Base-by-base conservation (phyloP, 2,113 vertebrate genomes). In the Rhinolophus ferrumequinum region DNA sequence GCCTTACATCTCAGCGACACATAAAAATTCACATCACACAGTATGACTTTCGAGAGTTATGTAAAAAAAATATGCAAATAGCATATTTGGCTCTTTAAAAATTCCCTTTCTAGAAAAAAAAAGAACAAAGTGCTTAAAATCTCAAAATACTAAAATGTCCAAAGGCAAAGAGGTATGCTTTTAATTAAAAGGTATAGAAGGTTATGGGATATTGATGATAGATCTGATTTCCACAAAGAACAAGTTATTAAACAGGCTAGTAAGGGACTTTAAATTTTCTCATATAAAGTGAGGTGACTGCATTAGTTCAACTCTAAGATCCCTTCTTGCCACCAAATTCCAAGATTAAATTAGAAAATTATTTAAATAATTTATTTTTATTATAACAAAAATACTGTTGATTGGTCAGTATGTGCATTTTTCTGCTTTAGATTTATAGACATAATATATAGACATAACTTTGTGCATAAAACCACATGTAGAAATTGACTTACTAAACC, bases 1-100 rank as follows among this genome's bases (percentile, higher is more conserved):
- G 77, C 64, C 52, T 90, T 91, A 30, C 19, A 76, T 97, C 77
- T 80, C 94, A 92, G 79, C 93, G 82, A 95, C 95, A 91, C 87
- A 75, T 52, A 79, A 83, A 94, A 93, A 92, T 89, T 95, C 85
- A 89, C 38, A 87, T 70, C 86, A 93, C 79, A 92, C 58, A 52
- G 12, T 67, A 93, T 11, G 72, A 94, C 75, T 87, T 94, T 94
- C 44, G 77, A 64, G 56, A 93, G 75, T 95, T 97, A 91, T 64
- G 30, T 95, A 95, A 93, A 89, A 92, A 33, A 70, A 15, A 13
- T 58, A n/a, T 30, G 44, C 41, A 69, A 83, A 92, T 85, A 58
- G 47, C 64, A 96, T 67, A 73, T 87, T 93, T 96, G 75, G 26
- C 41, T 87, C 24, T 94, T 94, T 84, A 91, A 93, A 93, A 88